Conservation (phyloP, 2,797 vertebrate species). For the Sardinella longiceps region DNA sequence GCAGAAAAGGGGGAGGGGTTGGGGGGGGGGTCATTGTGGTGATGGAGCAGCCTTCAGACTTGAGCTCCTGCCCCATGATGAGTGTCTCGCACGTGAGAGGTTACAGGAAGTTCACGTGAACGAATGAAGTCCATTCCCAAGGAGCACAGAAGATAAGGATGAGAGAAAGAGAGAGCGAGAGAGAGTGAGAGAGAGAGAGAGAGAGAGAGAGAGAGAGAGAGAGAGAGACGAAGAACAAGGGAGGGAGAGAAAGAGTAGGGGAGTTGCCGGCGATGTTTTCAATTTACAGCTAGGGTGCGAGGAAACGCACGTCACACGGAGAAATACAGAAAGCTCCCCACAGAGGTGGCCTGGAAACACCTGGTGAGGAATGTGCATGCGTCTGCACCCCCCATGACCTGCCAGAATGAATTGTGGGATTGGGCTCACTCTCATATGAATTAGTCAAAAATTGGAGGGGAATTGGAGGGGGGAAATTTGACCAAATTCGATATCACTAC, state of each 20-base stretch:
- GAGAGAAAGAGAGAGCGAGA: conserved; percentile 41
- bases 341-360: conserved; percentile 52
- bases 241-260: not conserved
- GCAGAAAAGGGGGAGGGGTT: not conserved
- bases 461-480: conserved; percentile 46
- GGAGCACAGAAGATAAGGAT: conserved; percentile 58
- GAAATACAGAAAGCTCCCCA: conserved; percentile 51
- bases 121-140: conserved; percentile 86
- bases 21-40: conserved; percentile 55
- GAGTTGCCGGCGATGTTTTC: conserved; percentile 55
- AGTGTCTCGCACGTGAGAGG: conserved; percentile 77
- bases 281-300: conserved; percentile 58
- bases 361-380: conserved; percentile 50
- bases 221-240: too few relatives aligned
- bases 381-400: conserved; percentile 39
- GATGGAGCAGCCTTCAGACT: conserved; percentile 63
- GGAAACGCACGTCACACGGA: conserved; percentile 50
- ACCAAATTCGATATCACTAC: conserved; percentile 30
- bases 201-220: not conserved
- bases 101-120: conserved; percentile 84
- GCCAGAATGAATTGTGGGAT: conserved; percentile 53
- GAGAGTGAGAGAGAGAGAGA: not conserved
- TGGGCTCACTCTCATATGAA: conserved; percentile 43
- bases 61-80: conserved; percentile 74
- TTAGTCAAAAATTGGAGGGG: conserved; percentile 50